These are phyloP conservation scores for Capitulum mitella DNA, from an alignment of 2,888 invertebrate genomes.

Conservation along the genomic window DNA sequence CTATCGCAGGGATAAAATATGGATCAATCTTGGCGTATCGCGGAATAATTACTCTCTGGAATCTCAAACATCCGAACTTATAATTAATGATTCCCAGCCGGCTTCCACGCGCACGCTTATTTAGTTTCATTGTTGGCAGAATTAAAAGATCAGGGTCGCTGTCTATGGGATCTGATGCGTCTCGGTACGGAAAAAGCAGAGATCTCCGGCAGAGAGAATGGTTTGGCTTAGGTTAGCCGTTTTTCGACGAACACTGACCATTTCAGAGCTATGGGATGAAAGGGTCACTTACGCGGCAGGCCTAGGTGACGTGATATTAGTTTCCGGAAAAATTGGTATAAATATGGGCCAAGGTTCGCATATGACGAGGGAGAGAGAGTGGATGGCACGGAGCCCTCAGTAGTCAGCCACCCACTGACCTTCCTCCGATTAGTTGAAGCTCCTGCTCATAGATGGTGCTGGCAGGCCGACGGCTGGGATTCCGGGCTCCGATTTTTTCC, in stretches of 20 bases:
- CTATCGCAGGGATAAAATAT: not conserved
- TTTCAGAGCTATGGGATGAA: too few relatives aligned
- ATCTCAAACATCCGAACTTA: not conserved
- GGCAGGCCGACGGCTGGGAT: too few relatives aligned
- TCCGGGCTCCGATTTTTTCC: not conserved
- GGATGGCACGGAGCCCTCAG: too few relatives aligned
- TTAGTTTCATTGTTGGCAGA: not conserved
- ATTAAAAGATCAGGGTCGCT: constrained; percentile 5
- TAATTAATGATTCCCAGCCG: not conserved
- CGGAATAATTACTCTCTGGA: not conserved
- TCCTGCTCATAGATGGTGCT: not conserved
- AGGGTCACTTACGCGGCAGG: too few relatives aligned
- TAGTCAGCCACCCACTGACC: constrained; percentile 1
- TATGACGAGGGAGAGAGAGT: too few relatives aligned
- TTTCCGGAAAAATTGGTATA: too few relatives aligned
- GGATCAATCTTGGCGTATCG: constrained; percentile 3
- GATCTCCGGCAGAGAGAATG: not conserved
- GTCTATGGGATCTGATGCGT: not conserved
- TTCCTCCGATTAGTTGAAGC: not conserved
- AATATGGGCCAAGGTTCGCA: too few relatives aligned
- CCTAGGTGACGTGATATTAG: too few relatives aligned
- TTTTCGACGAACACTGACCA: too few relatives aligned
- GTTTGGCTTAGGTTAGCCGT: too few relatives aligned
- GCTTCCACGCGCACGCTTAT: not conserved
- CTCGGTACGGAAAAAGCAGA: not conserved